Evolutionary conservation across 1,140 invertebrate genomes (phyloP), one percentile per base, ranked within the genome.

Genomic region (Saccostrea echinata): DNA sequence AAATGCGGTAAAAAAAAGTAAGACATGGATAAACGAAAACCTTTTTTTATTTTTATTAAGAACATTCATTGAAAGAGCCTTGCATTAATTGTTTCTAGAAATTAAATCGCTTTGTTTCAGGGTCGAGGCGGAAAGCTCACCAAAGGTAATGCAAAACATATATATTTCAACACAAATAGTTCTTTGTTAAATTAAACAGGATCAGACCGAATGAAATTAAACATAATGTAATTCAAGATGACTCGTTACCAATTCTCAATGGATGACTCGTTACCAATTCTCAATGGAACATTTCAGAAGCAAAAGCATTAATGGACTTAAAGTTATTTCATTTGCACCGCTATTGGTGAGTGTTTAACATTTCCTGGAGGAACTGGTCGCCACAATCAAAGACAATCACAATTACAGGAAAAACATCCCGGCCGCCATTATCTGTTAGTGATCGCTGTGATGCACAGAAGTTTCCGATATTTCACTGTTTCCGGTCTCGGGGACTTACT

Each of bases 291-390:
- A 16, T 16, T 76, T 30, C 24, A 30, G 68, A 30, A 76, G 24
- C 27, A 76, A 76, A 76, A 76, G 24, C 68, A 30, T 76, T 76
- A 76, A 76, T 76, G 68, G 68, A 76, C 27, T 30, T 76, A 76
- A 33, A 27, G 30, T 76, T 30, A 76, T 76, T 76, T 33, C 27
- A 76, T 76, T 76, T 76, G 68, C 33, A 76, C 27, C 27, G 27
- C 68, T 12, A 9, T 76, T 35, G 68, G 68, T 76, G 68, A 33
- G 27, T 16, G 24, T 76, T 76, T 76, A 33, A 76, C 68, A 27
- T 18, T 76, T 76, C 68, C 68, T 76, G 24, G 11, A 33, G 68
- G 30, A 76, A 35, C 68, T 13, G 27, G 13, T 30, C 11, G 13
- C 13, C 68, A 76, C 68, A 76, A 33, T 76, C 30, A 1, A 30